Conservation (phyloP, 2,888 invertebrate genomes). For the Rhagium mordax region DNA sequence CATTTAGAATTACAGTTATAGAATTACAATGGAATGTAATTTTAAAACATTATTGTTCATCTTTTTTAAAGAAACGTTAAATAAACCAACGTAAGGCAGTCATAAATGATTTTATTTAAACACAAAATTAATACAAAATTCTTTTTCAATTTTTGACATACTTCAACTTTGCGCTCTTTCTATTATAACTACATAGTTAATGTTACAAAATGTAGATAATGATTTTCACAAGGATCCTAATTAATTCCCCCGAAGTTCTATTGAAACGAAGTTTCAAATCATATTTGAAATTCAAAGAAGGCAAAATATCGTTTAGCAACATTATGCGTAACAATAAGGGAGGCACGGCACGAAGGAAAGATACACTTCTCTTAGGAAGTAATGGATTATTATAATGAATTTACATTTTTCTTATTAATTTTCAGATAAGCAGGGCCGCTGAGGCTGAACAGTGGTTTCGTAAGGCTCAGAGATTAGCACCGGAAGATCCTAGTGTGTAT, state of each 20-base stretch:
- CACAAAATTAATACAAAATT: no score
- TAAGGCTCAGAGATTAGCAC: slow-evolving; percentile 87
- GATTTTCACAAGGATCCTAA: not conserved
- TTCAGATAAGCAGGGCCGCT: slow-evolving; percentile 82
- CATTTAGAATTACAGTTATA: no score
- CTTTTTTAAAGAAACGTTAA: no score
- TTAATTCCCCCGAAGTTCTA: not conserved
- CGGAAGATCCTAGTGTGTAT: slow-evolving; percentile 87
- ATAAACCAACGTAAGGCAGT: no score
- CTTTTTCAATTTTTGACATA: no score
- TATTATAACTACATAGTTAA: no score
- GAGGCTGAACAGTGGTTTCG: slow-evolving; percentile 94
- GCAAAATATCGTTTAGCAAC: slow-evolving; percentile 11
- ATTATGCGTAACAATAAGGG: slow-evolving; percentile 16
- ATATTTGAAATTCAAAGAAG: slow-evolving; percentile 7
- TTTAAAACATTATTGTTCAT: no score
- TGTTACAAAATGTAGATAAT: not conserved
- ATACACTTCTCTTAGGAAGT: slow-evolving; percentile 6
- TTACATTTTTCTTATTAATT: slow-evolving; percentile 38
- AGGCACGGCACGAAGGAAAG: not conserved
- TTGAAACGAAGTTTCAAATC: not conserved
- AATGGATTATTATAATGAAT: slow-evolving; percentile 25
- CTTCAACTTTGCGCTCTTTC: no score
- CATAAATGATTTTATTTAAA: no score
- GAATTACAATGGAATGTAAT: no score